Evolutionary conservation across 2,113 vertebrate genomes (phyloP), one percentile per base, ranked within the genome.

Genomic region (Percina caprodes): DNA sequence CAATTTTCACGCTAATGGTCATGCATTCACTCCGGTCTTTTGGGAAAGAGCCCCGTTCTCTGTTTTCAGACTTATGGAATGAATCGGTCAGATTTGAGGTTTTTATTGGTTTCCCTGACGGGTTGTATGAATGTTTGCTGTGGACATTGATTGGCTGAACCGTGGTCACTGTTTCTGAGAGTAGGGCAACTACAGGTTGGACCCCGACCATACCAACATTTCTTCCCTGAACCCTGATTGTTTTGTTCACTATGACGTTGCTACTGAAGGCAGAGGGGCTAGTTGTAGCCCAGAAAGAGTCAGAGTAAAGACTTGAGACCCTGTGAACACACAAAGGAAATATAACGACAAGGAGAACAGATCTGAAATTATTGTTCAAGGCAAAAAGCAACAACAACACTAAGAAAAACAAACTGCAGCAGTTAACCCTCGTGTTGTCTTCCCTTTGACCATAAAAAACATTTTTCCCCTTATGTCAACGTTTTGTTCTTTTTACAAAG

Each of bases 291-390:
- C 9, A 55, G 35, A 30, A 19, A 21, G 76, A 42, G 5, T n/a
- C 24, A 3, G 55, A 63, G 19, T 56, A 0, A 42, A 58, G 49
- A 78, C 55, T n/a, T 69, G 61, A 70, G 35, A 75, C 23, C 59
- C 88, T 88, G 45, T 80, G 26, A 66, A 62, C 39, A 62, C 39
- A 39, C 9, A 30, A 5, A 42, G 2, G 24, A 79, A 1, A 74
- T 23, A 45, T 4, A 51, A 58, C 51, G 13, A 52, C 14, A 73
- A 69, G 26, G 12, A 58, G 5, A 61, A 46, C n/a, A 69, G 7
- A 39, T 7, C 3, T 0, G 19, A 71, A 30, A 18, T 52, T 24
- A 24, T 52, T 72, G 3, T 60, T 19, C 1, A 23, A 52, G 10
- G 14, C 7, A 56, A 11, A 46, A 13, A 42, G 1, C 3, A 39